A percentile compares a stretch with the other conserved stretches of the same genome.
Evolutionary conservation across 2,888 invertebrate species (phyloP).

Genomic region (Lapara coniferarum): DNA sequence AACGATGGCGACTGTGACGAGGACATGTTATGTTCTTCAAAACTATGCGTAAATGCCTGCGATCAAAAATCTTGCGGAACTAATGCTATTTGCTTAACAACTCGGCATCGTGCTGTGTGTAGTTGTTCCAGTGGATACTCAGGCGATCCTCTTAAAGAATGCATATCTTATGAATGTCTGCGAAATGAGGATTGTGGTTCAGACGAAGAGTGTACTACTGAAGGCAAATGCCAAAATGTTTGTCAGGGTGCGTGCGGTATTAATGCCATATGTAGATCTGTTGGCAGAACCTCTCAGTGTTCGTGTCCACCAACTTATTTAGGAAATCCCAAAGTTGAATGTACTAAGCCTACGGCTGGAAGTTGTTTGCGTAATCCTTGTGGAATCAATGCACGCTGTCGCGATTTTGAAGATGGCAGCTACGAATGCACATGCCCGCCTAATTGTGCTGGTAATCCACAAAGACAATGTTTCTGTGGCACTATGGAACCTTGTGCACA

Average conservation of each 20-base stretch:
- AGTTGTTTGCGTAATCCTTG: conserved; percentile 92
- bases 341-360: conserved; percentile 87
- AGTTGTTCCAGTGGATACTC: conserved; percentile 93
- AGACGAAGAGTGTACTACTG: conserved; percentile 89
- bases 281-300: conserved; percentile 90
- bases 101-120: conserved; percentile 92
- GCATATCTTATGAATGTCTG: conserved; percentile 90
- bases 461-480: conserved; percentile 91
- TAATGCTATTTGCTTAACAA: conserved; percentile 90
- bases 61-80: conserved; percentile 89
- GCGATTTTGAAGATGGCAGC: conserved; percentile 88
- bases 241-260: conserved; percentile 91
- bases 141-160: conserved; percentile 90
- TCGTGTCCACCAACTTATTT: conserved; percentile 91
- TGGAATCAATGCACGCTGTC: conserved; percentile 92
- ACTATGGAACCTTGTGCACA: conserved; percentile 90
- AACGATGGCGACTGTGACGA: conserved; percentile 90
- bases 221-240: conserved; percentile 90
- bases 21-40: conserved; percentile 87
- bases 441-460: conserved; percentile 92
- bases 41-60: conserved; percentile 89
- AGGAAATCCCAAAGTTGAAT: conserved; percentile 91
- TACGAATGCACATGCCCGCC: conserved; percentile 92
- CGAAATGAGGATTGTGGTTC: conserved; percentile 89
- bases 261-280: conserved; percentile 93